Conservation (phyloP, 2,797 vertebrate species). For the Glossophaga mutica region DNA sequence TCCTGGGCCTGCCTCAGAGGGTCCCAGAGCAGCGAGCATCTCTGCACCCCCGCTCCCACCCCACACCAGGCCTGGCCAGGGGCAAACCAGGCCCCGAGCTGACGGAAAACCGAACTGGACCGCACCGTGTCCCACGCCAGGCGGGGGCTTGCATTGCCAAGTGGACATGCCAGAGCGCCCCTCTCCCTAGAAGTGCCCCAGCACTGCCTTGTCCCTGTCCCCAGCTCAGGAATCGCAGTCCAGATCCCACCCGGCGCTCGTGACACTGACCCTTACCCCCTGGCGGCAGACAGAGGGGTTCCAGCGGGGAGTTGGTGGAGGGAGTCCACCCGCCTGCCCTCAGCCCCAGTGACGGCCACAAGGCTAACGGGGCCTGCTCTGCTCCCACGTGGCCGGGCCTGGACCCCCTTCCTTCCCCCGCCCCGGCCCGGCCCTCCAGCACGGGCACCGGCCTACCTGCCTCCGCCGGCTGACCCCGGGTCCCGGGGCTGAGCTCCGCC, state of each 20-base stretch:
- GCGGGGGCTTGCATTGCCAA: not conserved
- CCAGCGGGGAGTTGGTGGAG: not conserved
- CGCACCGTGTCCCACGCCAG: not conserved
- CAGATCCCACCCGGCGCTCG: not conserved
- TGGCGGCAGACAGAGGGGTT: not conserved
- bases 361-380: not conserved
- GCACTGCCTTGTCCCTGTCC: not conserved
- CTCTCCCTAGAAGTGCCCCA: not conserved
- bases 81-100: not conserved
- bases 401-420: not conserved
- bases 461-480: not conserved
- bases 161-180: not conserved
- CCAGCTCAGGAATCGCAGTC: not conserved
- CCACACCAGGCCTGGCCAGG: not conserved
- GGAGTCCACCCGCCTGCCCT: no score
- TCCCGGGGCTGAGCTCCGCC: not conserved
- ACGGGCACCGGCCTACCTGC: not conserved
- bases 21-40: not conserved
- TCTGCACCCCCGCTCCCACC: not conserved
- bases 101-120: not conserved
- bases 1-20: not conserved
- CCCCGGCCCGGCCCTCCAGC: not conserved
- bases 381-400: not conserved
- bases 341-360: accelerated
- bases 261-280: not conserved